Percentiles rank a stretch among this genome's conserved stretches.
Conservation (phyloP, 2,888 invertebrate species). For the Lissonota sp. region DNA sequence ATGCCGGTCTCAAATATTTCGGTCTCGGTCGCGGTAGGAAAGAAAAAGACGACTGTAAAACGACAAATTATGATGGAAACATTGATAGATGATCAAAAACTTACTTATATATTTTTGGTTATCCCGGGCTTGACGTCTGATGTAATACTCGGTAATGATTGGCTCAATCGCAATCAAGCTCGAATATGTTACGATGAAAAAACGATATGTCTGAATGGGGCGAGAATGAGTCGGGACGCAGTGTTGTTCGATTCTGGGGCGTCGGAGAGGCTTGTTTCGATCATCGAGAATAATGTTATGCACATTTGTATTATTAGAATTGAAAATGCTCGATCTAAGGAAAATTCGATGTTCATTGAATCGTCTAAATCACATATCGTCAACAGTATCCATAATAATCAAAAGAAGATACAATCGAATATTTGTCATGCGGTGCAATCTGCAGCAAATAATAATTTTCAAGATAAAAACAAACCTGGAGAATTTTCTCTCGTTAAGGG, state of each 20-base stretch:
- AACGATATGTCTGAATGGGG: not conserved
- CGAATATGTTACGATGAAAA: slow-evolving; percentile 9
- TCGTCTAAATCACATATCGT: too few relatives aligned
- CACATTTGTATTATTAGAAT: not conserved
- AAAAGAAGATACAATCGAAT: too few relatives aligned
- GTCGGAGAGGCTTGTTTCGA: slow-evolving; percentile 3
- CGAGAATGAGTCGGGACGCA: slow-evolving; percentile 16
- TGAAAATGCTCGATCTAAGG: not conserved
- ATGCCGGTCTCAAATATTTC: slow-evolving; percentile 18
- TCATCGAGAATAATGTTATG: not conserved
- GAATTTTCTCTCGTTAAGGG: too few relatives aligned
- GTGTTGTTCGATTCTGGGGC: not conserved
- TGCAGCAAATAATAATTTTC: too few relatives aligned
- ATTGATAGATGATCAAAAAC: not conserved
- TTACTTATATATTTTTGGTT: slow-evolving; percentile 2
- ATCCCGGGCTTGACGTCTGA: not conserved
- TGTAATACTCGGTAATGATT: slow-evolving; percentile 2
- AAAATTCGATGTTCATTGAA: too few relatives aligned
- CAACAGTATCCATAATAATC: too few relatives aligned
- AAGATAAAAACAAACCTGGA: too few relatives aligned
- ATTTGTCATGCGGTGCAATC: too few relatives aligned
- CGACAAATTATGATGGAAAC: not conserved
- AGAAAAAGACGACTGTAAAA: slow-evolving; percentile 3
- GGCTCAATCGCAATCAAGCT: not conserved
- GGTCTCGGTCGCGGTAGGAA: slow-evolving; percentile 1